Evolutionary conservation across 2,888 invertebrate species (phyloP).

Genomic region (Tetanocera ferruginea): DNA sequence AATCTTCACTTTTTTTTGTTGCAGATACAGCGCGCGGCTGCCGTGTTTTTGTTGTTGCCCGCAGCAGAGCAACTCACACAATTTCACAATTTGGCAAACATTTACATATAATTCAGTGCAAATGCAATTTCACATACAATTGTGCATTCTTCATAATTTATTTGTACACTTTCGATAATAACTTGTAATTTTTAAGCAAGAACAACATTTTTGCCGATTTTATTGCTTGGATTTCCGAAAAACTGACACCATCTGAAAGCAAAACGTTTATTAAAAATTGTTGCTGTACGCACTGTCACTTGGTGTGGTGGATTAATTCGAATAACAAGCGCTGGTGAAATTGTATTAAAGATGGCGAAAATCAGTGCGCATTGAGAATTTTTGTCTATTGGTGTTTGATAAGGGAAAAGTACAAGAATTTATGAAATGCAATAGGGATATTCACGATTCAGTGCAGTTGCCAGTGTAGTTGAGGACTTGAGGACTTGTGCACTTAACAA

Average conservation of each 20-base stretch:
- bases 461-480: no score
- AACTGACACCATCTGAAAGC: neutral
- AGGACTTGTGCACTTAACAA: no score
- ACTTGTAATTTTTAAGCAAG: no score
- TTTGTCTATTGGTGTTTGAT: no score
- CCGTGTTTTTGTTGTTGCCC: constrained; percentile 7
- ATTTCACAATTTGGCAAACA: constrained; percentile 15
- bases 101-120: neutral
- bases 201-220: neutral
- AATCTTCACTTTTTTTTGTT: neutral
- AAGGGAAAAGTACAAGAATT: no score
- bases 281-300: constrained; percentile 2
- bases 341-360: neutral
- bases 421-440: no score
- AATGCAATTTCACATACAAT: neutral
- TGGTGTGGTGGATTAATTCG: neutral
- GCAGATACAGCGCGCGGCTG: constrained; percentile 9
- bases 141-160: neutral
- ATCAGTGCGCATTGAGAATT: no score
- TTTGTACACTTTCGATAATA: neutral
- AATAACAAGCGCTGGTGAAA: neutral
- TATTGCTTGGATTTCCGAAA: neutral
- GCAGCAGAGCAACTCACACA: neutral
- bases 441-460: no score
- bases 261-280: constrained; percentile 11